Evolutionary conservation across 1,140 invertebrate species (phyloP).

Genomic region (Lepidurus arcticus): DNA sequence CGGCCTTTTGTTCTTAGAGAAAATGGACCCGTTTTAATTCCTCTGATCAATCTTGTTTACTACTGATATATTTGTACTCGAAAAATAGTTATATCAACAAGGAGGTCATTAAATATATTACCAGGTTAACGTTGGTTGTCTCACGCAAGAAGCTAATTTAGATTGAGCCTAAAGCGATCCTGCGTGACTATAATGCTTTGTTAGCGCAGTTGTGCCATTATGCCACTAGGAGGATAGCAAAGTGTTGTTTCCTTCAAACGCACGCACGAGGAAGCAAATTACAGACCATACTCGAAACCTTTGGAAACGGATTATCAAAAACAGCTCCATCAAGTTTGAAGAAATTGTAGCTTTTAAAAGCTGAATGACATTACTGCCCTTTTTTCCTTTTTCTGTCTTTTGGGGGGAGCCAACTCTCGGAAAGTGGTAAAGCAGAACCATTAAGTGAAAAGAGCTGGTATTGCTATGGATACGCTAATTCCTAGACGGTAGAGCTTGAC

Average conservation of each 20-base stretch:
- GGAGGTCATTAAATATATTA: neutral
- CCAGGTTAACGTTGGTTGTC: neutral
- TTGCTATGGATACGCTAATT: neutral
- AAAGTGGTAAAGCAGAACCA: too few species aligned
- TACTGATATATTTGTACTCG: too few species aligned
- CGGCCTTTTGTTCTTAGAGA: neutral
- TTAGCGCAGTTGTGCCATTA: neutral
- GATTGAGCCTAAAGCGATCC: neutral
- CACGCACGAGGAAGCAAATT: too few species aligned
- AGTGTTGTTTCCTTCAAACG: too few species aligned
- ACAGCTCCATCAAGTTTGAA: too few species aligned
- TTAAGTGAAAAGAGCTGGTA: neutral
- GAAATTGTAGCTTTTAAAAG: too few species aligned
- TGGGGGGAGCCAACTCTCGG: too few species aligned
- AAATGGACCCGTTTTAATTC: neutral
- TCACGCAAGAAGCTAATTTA: slow-evolving; percentile 16
- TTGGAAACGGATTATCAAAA: too few species aligned
- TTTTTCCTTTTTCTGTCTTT: too few species aligned
- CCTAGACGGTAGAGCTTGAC: neutral
- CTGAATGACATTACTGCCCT: too few species aligned
- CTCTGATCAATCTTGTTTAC: neutral
- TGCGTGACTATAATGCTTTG: neutral
- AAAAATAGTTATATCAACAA: too few species aligned
- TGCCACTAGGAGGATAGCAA: neutral
- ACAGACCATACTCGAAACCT: too few species aligned